A percentile compares a stretch with the other conserved stretches of the same genome.
These are phyloP conservation scores for Cuniculus paca DNA, from an alignment of 2,797 vertebrate genomes.

Conservation along the genomic window DNA sequence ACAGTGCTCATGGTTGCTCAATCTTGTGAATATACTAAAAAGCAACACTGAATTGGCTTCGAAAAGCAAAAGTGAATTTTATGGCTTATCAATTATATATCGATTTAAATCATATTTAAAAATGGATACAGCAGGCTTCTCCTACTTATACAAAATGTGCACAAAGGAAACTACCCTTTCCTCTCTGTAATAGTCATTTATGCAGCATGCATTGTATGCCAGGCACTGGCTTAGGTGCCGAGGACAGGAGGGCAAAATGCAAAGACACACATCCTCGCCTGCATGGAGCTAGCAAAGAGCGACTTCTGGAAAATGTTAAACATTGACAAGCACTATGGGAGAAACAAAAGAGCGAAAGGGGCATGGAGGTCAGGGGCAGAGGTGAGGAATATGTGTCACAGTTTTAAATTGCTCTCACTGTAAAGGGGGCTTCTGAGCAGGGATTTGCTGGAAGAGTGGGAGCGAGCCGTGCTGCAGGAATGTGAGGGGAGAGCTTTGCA, in stretches of 20 bases:
- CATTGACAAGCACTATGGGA: not conserved
- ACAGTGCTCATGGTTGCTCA: not conserved
- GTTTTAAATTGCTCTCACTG: slow-evolving; percentile 1
- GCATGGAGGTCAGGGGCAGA: not conserved
- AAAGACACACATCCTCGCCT: not conserved
- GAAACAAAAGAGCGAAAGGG: not conserved
- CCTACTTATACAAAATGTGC: not conserved
- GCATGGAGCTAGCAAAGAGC: not conserved
- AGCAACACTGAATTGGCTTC: not conserved
- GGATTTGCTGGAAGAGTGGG: not conserved
- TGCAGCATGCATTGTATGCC: not conserved
- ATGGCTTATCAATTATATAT: not conserved
- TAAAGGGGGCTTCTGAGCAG: not conserved
- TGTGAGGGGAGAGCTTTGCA: not conserved
- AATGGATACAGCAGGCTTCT: not conserved
- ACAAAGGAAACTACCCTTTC: not conserved
- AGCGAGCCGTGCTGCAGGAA: not conserved
- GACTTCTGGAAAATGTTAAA: not conserved
- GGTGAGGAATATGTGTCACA: not conserved
- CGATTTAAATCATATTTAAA: not conserved
- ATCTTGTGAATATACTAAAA: not conserved
- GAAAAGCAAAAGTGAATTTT: slow-evolving; percentile 1
- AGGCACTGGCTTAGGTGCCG: not conserved
- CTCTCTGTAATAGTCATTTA: not conserved
- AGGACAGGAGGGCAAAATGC: not conserved